A percentile compares a stretch with the other conserved stretches of the same genome.
Evolutionary conservation across 2,888 invertebrate species (phyloP).

Genomic region (Celastrina argiolus): DNA sequence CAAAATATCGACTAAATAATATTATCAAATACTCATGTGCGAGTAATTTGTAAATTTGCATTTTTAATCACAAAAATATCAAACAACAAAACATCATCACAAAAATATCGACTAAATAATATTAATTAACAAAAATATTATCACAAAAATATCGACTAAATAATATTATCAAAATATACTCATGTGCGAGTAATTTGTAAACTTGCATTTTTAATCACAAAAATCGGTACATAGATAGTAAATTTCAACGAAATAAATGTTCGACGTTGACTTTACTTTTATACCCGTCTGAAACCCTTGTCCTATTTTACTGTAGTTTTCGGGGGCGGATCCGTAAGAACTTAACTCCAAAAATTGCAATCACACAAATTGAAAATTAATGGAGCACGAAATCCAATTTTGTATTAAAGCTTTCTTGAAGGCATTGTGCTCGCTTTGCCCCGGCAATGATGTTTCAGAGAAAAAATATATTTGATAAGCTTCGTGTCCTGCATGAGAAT

Average conservation of each 20-base stretch:
- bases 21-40: too few species aligned
- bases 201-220: too few species aligned
- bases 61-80: too few species aligned
- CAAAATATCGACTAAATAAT: too few species aligned
- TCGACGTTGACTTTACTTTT: constrained; percentile 46
- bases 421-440: constrained; percentile 37
- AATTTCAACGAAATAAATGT: background rate
- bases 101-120: too few species aligned
- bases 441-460: constrained; percentile 32
- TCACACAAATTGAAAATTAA: constrained; percentile 77
- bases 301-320: constrained; percentile 57
- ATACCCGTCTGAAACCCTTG: constrained; percentile 53
- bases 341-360: constrained; percentile 76
- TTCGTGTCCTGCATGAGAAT: constrained; percentile 21
- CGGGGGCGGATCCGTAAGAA: constrained; percentile 62
- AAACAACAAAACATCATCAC: too few species aligned
- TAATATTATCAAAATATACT: too few species aligned
- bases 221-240: background rate
- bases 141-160: too few species aligned
- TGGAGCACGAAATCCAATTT: constrained; percentile 76
- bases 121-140: too few species aligned
- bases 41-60: too few species aligned
- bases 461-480: constrained; percentile 29
- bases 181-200: too few species aligned
- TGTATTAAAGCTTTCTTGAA: constrained; percentile 68